Percentiles rank a stretch among this genome's conserved stretches.
These are phyloP conservation scores for Terrapene triunguis DNA, from an alignment of 2,113 vertebrate species.

Conservation along the genomic window DNA sequence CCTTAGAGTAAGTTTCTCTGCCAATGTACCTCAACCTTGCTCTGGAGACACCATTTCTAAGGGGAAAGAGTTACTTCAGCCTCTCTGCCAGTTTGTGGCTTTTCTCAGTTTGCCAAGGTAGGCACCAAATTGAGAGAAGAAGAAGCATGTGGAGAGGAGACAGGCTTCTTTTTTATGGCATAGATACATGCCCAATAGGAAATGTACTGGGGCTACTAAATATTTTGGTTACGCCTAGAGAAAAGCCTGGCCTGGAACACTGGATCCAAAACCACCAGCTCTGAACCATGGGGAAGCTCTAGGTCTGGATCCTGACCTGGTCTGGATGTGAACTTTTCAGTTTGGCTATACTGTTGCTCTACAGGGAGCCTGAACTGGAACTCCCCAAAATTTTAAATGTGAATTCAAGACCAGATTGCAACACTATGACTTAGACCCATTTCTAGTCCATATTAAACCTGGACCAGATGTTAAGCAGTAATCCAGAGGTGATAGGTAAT, in stretches of 20 bases:
- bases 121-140: not conserved
- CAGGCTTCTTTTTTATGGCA: not conserved
- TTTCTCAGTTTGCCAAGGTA: not conserved
- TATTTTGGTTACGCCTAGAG: not conserved
- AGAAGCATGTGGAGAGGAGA: not conserved
- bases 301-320: not conserved
- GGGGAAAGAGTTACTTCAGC: not conserved
- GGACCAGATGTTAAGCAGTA: not conserved
- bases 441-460: not conserved
- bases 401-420: not conserved
- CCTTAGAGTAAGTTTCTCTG: not conserved
- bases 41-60: not conserved
- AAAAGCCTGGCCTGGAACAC: not conserved
- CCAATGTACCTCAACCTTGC: not conserved
- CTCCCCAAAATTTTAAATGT: not conserved
- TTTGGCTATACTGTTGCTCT: not conserved
- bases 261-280: not conserved
- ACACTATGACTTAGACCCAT: not conserved
- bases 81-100: not conserved
- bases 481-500: not conserved
- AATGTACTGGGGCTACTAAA: not conserved
- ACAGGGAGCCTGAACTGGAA: not conserved
- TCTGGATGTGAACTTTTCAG: not conserved
- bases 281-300: not conserved
- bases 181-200: not conserved